A percentile compares a stretch with the other conserved stretches of the same genome.
phyloP scores from a whole-genome alignment of 2,113 vertebrate species.

The Aepyceros melampus region DNA sequence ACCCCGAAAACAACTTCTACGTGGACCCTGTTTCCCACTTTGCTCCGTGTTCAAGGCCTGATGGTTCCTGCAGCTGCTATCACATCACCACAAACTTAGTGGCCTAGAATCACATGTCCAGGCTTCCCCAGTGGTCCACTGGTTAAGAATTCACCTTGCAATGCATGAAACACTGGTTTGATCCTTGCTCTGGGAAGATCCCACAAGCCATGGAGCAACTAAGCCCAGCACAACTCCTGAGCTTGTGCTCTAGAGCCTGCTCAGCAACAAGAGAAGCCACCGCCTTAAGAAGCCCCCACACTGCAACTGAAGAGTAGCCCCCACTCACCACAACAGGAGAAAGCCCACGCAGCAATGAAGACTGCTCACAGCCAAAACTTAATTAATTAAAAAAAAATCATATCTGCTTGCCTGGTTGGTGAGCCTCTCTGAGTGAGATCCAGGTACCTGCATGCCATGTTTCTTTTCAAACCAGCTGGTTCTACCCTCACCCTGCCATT shows the following conservation, averaged over 20 bases:
- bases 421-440: not conserved
- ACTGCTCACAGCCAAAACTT: not conserved
- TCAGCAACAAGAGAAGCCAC: not conserved
- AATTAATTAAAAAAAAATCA: not conserved
- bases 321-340: not conserved
- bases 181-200: not conserved
- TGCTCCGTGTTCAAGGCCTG: rapidly evolving
- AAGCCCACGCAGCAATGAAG: not conserved
- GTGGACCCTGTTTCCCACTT: too few relatives aligned
- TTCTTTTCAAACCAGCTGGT: not conserved
- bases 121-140: not conserved
- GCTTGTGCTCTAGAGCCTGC: not conserved
- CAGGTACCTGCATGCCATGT: rapidly evolving
- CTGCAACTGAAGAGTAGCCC: not conserved
- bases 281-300: not conserved
- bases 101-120: not conserved
- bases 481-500: not conserved
- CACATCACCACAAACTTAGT: not conserved
- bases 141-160: not conserved
- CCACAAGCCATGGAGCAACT: not conserved
- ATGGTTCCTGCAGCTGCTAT: not conserved
- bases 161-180: not conserved
- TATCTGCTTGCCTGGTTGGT: not conserved
- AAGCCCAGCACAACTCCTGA: not conserved
- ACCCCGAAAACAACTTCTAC: rapidly evolving